These are phyloP conservation scores for Polyommatus iphigenia DNA, from an alignment of 2,888 invertebrate genomes.

Conservation along the genomic window DNA sequence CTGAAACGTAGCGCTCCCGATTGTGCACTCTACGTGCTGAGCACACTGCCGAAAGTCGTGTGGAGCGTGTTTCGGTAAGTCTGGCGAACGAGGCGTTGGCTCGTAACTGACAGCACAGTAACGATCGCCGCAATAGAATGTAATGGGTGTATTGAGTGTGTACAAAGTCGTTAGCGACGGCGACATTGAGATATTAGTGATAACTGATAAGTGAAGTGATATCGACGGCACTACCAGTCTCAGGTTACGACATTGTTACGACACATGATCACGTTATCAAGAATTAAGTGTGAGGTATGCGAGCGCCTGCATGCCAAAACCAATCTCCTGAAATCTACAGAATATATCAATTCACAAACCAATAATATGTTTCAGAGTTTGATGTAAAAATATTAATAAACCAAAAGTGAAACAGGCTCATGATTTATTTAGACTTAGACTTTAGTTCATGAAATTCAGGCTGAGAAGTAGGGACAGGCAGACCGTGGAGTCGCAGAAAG, in stretches of 20 bases:
- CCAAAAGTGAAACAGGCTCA: no score
- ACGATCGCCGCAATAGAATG: constrained; percentile 11
- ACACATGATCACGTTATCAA: not conserved
- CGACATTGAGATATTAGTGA: constrained; percentile 16
- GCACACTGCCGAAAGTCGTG: not conserved
- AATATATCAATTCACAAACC: no score
- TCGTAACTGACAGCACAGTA: not conserved
- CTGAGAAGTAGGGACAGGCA: no score
- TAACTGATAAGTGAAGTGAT: constrained; percentile 7
- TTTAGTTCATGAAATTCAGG: no score
- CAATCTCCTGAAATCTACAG: no score
- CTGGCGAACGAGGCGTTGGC: constrained; percentile 13
- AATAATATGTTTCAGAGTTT: no score
- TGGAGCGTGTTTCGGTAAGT: not conserved
- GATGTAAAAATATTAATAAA: no score
- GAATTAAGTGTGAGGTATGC: not conserved
- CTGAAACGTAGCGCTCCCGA: not conserved
- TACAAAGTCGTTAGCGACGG: constrained; percentile 15
- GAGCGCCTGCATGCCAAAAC: not conserved
- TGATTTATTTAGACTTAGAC: no score
- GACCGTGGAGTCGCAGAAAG: no score
- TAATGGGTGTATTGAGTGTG: constrained; percentile 13
- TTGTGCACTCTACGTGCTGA: not conserved
- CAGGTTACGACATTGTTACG: not conserved
- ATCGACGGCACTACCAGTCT: not conserved